Evolutionary conservation across 2,797 vertebrate species (phyloP).

Genomic region (Mus caroli): DNA sequence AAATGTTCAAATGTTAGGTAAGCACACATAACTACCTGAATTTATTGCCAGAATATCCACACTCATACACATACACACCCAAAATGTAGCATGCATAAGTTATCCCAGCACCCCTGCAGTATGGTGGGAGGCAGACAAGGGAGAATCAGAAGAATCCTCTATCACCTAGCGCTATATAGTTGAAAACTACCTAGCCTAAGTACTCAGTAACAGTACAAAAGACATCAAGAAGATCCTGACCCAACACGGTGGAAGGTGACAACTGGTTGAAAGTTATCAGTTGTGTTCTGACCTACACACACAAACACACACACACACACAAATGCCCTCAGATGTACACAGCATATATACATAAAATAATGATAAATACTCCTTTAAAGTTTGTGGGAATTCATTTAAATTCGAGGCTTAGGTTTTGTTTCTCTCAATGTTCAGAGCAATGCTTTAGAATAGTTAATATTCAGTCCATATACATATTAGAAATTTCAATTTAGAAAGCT

Average conservation of each 20-base stretch:
- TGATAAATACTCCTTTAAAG: constrained; percentile 5
- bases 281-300: neutral
- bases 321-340: neutral
- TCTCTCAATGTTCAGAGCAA: neutral
- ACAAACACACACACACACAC: neutral
- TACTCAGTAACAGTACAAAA: neutral
- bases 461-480: neutral
- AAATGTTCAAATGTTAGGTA: neutral
- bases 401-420: neutral
- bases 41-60: neutral
- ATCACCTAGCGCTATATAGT: too few relatives aligned
- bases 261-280: neutral
- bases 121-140: neutral
- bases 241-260: neutral
- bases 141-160: neutral
- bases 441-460: constrained; percentile 36
- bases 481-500: constrained; percentile 62
- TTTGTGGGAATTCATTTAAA: constrained; percentile 34
- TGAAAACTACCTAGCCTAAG: neutral
- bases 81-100: neutral
- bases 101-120: too few relatives aligned
- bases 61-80: neutral
- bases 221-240: neutral
- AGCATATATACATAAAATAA: neutral
- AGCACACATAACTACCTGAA: neutral